Base-by-base conservation (phyloP, 2,113 vertebrate species). In the Blennius ocellaris region DNA sequence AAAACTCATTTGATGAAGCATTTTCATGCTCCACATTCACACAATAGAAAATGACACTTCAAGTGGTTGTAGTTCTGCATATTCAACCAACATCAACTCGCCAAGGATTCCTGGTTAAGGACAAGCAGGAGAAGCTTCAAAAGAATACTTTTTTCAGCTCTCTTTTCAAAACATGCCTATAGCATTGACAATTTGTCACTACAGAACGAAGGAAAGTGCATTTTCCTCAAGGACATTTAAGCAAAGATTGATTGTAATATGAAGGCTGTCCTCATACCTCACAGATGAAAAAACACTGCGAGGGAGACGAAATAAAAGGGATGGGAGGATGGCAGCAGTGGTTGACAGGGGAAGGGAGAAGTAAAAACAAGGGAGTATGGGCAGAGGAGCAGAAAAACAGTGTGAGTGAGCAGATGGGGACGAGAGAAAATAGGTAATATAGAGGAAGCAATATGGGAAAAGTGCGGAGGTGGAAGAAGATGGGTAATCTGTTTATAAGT, bases 401-500 rank as follows among this genome's bases (percentile, higher is more conserved):
- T 7, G n/a, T 6, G 56, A 17, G 30, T 11, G 51, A 62, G 67
- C 64, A 83, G 63, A 80, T 69, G 80, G 38, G 36, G 47, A 52
- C 17, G 37, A 43, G 73, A 56, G 64, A 45, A 45, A 45, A 63
- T 6, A 50, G 14, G 36, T 17, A 53, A 54, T 10, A 14, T 54
- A 52, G 53, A 60, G 36, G 63, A 73, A 75, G 79, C 44, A 37
- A 70, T 53, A 58, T 48, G 68, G 50, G 38, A 45, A 78, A 68
- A 68, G 62, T 72, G 66, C 45, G 51, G 60, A 76, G 64, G 68
- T 47, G 70, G 75, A 54, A 12, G 63, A 62, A 77, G 51, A 59
- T 64, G 9, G 37, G 38, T 78, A 72, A 90, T 81, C 50, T 60
- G 72, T 84, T 81, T 71, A 73, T 48, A 60, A 48, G 55, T 17